Conservation (phyloP, 2,888 invertebrate species). For the Megastigmus dorsalis region DNA sequence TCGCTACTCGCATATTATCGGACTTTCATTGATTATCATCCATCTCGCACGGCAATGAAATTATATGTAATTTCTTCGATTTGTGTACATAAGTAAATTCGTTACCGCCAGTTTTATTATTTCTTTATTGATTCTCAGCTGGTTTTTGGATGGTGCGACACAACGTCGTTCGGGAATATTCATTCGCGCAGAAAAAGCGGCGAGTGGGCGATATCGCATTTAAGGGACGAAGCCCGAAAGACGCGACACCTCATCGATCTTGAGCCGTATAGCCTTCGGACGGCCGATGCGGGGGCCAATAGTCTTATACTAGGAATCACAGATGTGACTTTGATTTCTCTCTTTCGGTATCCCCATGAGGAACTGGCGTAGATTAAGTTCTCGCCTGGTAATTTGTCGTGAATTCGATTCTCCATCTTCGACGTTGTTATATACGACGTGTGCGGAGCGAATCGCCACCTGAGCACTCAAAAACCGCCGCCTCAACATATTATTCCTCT, state of each 20-base stretch:
- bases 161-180: slow-evolving; percentile 29
- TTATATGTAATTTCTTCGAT: no score
- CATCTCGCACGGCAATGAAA: no score
- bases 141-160: no score
- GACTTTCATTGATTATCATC: no score
- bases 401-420: slow-evolving; percentile 51
- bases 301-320: slow-evolving; percentile 70
- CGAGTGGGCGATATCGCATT: slow-evolving; percentile 10
- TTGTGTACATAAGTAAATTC: no score
- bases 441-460: slow-evolving; percentile 47
- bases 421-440: slow-evolving; percentile 38
- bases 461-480: slow-evolving; percentile 44
- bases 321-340: slow-evolving; percentile 74
- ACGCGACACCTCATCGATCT: slow-evolving; percentile 70
- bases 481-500: slow-evolving; percentile 38
- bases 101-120: no score
- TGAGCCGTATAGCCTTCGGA: slow-evolving; percentile 62
- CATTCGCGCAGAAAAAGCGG: neutral
- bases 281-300: slow-evolving; percentile 60
- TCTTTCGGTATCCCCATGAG: slow-evolving; percentile 69
- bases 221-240: slow-evolving; percentile 47
- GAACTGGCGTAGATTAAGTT: slow-evolving; percentile 70
- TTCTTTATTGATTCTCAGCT: no score
- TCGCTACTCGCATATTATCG: no score
- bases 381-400: slow-evolving; percentile 67